Evolutionary conservation across 2,113 vertebrate species (phyloP).

Genomic region (Recurvirostra avosetta): DNA sequence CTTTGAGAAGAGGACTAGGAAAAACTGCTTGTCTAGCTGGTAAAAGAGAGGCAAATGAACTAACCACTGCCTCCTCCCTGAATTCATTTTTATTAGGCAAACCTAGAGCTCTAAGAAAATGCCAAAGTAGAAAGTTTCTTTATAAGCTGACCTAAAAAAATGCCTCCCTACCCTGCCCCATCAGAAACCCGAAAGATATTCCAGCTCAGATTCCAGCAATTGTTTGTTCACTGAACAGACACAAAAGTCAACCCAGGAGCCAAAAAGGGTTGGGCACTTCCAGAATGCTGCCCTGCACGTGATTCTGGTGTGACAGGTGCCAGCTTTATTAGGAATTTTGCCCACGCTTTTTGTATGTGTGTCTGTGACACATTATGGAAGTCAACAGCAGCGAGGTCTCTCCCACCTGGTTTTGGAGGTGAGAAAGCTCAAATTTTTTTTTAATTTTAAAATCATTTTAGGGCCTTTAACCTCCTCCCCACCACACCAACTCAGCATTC

Average conservation of each 20-base stretch:
- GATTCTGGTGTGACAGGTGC: background rate
- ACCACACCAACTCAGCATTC: background rate
- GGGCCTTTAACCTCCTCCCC: background rate
- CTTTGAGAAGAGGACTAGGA: background rate
- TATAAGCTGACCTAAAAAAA: background rate
- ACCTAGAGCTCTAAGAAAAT: background rate
- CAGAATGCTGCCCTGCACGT: background rate
- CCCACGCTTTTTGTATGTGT: accelerated
- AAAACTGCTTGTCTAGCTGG: background rate
- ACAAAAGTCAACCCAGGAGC: background rate
- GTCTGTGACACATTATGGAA: background rate
- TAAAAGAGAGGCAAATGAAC: background rate
- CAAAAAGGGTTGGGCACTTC: background rate
- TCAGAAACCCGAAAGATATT: background rate
- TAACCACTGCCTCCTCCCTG: background rate
- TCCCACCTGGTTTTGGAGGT: background rate
- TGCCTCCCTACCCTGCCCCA: background rate
- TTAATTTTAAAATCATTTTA: background rate
- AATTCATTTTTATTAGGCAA: background rate
- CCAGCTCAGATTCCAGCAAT: background rate
- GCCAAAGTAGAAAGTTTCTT: background rate
- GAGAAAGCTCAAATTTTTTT: background rate
- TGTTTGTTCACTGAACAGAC: background rate
- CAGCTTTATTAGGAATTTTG: background rate
- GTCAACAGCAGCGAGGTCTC: background rate